phyloP scores from a whole-genome alignment of 2,797 vertebrate species.

The Tenualosa thibaudeaui region DNA sequence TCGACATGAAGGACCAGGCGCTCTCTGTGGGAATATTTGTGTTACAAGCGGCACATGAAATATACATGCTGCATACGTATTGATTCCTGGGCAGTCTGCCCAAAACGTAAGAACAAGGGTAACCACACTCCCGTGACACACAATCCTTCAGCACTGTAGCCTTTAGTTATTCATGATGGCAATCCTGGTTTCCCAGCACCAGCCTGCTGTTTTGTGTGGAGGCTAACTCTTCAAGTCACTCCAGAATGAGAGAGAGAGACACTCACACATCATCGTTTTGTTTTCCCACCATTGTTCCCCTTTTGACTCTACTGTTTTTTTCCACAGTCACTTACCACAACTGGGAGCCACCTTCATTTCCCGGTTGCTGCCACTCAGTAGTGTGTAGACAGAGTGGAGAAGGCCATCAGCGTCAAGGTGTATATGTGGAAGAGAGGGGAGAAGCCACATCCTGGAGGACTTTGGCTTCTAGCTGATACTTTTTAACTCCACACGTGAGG shows the following conservation, averaged over 20 bases:
- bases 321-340: not conserved
- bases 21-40: not conserved
- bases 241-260: not conserved
- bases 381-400: not conserved
- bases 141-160: constrained; percentile 14
- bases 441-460: constrained; percentile 2
- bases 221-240: not conserved
- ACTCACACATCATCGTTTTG: not conserved
- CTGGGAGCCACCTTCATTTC: not conserved
- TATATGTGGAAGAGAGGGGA: not conserved
- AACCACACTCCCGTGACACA: constrained; percentile 31
- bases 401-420: not conserved
- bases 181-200: constrained; percentile 46
- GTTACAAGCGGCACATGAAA: constrained; percentile 12
- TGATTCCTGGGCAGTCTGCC: not conserved
- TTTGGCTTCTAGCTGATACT: constrained; percentile 25
- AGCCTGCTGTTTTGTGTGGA: constrained; percentile 38
- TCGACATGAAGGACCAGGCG: constrained; percentile 13
- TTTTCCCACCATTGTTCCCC: constrained; percentile 9
- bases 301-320: not conserved
- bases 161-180: constrained; percentile 49
- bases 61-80: constrained; percentile 18
- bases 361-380: not conserved
- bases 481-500: constrained; percentile 19
- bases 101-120: constrained; percentile 28